Conservation (phyloP, 2,113 vertebrate genomes). For the Lepus americanus region DNA sequence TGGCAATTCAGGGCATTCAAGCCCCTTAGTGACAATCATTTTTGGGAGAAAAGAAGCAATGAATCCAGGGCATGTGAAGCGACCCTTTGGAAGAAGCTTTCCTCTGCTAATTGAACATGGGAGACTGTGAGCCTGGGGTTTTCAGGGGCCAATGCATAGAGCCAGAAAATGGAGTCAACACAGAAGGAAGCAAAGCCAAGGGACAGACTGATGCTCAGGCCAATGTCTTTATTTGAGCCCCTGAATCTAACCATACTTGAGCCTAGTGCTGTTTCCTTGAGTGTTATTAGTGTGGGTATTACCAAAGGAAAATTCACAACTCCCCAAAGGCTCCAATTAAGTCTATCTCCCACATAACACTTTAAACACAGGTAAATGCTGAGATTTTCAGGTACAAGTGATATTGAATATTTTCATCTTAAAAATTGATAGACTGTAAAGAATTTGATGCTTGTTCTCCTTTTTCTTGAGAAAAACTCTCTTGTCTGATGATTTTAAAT, state of each 20-base stretch:
- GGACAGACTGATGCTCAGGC: not conserved
- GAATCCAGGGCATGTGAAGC: not conserved
- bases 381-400: not conserved
- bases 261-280: not conserved
- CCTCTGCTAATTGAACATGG: not conserved
- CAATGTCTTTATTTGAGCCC: not conserved
- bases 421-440: not conserved
- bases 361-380: not conserved
- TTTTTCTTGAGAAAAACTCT: not conserved
- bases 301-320: not conserved
- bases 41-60: not conserved
- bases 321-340: not conserved
- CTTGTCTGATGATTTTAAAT: not conserved
- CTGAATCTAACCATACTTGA: not conserved
- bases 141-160: not conserved
- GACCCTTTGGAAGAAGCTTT: not conserved
- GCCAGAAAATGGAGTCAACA: not conserved
- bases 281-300: not conserved
- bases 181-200: not conserved
- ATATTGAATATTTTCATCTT: not conserved
- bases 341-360: not conserved
- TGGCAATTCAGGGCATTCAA: not conserved
- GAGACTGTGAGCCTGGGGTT: not conserved
- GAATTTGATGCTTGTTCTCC: not conserved
- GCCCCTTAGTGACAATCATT: not conserved